Evolutionary conservation across 53 echinoderm and acorn worm genomes (phyloP).

Genomic region (Zoroaster sp.): DNA sequence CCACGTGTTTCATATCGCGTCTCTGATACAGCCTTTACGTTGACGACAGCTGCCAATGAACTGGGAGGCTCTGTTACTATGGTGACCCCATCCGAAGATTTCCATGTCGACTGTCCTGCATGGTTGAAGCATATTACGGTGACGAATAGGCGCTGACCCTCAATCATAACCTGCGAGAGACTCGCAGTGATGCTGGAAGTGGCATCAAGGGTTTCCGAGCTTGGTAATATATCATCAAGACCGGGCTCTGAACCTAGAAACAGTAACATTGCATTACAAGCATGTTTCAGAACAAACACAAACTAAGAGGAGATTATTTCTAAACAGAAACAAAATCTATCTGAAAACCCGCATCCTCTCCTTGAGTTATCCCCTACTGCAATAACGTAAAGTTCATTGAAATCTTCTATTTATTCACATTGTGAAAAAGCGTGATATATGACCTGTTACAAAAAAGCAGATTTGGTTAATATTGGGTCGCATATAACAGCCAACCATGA

Average conservation of each 20-base stretch:
- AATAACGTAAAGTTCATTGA: too few species aligned
- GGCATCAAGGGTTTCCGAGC: background rate
- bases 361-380: too few species aligned
- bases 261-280: too few species aligned
- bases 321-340: too few species aligned
- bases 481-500: too few species aligned
- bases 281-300: too few species aligned
- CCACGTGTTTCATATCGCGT: constrained; percentile 2
- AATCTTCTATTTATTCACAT: too few species aligned
- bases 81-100: constrained; percentile 50
- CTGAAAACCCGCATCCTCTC: too few species aligned
- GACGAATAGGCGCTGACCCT: background rate
- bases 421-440: too few species aligned
- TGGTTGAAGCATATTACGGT: constrained; percentile 36
- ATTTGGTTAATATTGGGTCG: too few species aligned
- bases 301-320: too few species aligned
- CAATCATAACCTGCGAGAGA: background rate
- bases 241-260: constrained; percentile 23
- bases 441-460: too few species aligned
- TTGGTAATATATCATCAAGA: background rate
- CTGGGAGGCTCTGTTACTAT: constrained; percentile 46
- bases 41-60: constrained; percentile 5
- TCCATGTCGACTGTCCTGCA: constrained; percentile 16
- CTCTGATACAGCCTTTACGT: constrained; percentile 13
- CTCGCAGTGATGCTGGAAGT: background rate